Conservation (phyloP, 1,140 invertebrate species). For the Drosophila triauraria region DNA sequence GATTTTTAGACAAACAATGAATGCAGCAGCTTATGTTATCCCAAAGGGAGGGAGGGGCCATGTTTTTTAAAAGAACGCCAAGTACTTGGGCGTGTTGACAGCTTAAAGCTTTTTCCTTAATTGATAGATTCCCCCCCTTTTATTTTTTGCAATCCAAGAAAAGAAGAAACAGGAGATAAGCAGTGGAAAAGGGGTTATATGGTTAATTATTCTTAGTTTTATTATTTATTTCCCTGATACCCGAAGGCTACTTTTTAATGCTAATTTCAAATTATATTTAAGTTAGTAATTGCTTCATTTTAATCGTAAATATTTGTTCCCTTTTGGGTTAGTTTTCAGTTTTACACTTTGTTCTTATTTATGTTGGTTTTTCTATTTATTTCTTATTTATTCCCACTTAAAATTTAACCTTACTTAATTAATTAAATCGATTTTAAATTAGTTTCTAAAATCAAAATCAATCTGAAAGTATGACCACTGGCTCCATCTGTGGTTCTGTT, state of each 20-base stretch:
- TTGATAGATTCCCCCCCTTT: slow-evolving; percentile 59
- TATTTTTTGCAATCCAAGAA: slow-evolving; percentile 9
- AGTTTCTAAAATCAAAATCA: background rate
- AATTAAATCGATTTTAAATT: no score
- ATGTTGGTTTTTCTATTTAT: background rate
- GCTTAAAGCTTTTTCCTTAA: slow-evolving; percentile 63
- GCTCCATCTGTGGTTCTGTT: slow-evolving; percentile 1
- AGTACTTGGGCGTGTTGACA: slow-evolving; percentile 63
- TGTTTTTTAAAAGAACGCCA: slow-evolving; percentile 9
- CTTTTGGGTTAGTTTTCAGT: no score
- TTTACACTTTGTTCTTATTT: no score
- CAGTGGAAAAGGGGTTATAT: no score
- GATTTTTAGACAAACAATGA: slow-evolving; percentile 68
- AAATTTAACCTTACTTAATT: background rate
- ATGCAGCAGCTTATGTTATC: slow-evolving; percentile 37
- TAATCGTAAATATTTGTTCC: no score
- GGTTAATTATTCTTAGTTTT: no score
- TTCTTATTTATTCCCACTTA: background rate
- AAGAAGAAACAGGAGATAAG: background rate
- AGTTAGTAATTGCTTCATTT: no score
- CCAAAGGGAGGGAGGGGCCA: slow-evolving; percentile 7
- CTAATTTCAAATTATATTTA: no score
- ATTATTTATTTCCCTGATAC: no score
- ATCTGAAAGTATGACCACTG: background rate
- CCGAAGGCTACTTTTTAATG: no score